Evolutionary conservation across 2,113 vertebrate species (phyloP).

Genomic region (Machaerirhynchus nigripectus): DNA sequence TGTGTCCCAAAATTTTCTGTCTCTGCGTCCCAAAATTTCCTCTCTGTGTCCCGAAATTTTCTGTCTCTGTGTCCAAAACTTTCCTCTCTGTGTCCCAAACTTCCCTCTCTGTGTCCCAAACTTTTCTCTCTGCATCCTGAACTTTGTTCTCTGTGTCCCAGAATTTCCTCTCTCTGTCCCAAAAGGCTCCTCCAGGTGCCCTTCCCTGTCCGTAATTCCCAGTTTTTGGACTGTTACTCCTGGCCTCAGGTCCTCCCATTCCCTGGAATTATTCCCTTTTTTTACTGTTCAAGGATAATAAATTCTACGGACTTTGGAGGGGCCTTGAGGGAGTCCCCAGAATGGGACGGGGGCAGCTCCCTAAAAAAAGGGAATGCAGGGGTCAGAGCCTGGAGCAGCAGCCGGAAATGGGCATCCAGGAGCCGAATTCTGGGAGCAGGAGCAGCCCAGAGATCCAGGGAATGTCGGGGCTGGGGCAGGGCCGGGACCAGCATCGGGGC

Average conservation of each 20-base stretch:
- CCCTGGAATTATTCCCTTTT: not conserved
- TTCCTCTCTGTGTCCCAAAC: not conserved
- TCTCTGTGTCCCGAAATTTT: not conserved
- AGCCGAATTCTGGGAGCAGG: rapidly evolving
- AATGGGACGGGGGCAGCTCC: not conserved
- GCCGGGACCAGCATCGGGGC: no score
- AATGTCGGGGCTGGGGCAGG: not conserved
- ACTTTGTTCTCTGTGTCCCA: not conserved
- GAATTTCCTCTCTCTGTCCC: not conserved
- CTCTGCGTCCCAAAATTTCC: not conserved
- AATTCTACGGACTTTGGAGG: not conserved
- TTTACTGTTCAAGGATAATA: not conserved
- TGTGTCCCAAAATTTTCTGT: not conserved
- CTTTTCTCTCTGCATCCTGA: no score
- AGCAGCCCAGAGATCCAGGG: not conserved
- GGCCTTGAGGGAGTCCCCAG: not conserved
- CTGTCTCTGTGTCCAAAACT: not conserved
- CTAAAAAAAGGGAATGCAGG: not conserved
- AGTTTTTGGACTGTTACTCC: not conserved
- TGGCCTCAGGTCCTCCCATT: not conserved
- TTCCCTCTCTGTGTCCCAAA: no score
- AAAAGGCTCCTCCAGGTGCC: not conserved
- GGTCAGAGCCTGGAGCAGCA: not conserved
- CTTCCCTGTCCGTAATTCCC: not conserved
- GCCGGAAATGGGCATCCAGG: not conserved